Evolutionary conservation across 1,140 invertebrate species (phyloP), one percentile per base, ranked within the genome.

Genomic region (Penaeus indicus): DNA sequence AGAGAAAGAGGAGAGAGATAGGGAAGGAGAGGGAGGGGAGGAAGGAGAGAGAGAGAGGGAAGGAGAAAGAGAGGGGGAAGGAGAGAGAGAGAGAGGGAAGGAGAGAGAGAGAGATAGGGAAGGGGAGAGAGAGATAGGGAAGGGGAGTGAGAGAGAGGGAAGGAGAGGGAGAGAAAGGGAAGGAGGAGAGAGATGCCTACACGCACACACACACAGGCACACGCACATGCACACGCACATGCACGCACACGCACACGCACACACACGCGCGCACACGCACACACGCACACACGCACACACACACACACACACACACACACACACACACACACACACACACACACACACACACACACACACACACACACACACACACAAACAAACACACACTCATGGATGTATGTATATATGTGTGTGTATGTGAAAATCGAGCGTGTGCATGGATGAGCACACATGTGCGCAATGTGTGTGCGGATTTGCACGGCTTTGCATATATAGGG

Each of bases 51-150:
- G 1, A 72, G 4, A 22, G 38, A 72, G 27, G 27, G n/a, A 3
- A n/a, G 18, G 3, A 18, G 38, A 72, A n/a, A 72, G 10, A 72
- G n/a, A 72, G 19, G 2, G 19, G 1, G 25, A 16, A 11, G 38
- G 25, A 25, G 27, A 1, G 16, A 25, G 22, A 3, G 69, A 72
- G 69, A 72, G 69, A 72, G 69, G 27, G n/a, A 72, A 18, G 32
- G 69, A 72, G n/a, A 27, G 69, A 25, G 69, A 25, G n/a, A 72
- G n/a, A 72, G 69, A 72, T n/a, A 72, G n/a, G 32, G n/a, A 25
- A 32, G 32, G 69, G 19, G n/a, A 25, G n/a, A 5, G n/a, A 25
- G 18, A 25, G 22, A 72, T 13, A n/a, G 22, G 16, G 18, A 67
- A 0, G 10, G 64, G 13, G 27, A n/a, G 21, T 25, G 8, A 10